These are phyloP conservation scores for Lagocephalus sceleratus DNA, from an alignment of 2,797 vertebrate genomes.

Conservation along the genomic window DNA sequence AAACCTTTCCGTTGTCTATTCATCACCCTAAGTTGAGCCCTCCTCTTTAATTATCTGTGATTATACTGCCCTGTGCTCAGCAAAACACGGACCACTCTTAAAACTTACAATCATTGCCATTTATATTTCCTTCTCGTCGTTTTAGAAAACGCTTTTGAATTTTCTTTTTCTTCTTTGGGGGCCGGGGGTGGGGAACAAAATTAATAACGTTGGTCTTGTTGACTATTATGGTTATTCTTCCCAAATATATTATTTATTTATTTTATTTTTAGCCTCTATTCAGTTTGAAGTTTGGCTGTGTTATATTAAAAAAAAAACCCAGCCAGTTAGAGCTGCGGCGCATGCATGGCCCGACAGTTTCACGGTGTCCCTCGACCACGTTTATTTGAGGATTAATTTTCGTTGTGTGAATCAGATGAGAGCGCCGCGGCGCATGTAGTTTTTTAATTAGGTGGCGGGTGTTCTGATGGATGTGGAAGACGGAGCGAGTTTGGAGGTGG, in stretches of 20 bases:
- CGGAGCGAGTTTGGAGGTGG: neutral
- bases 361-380: constrained; percentile 82
- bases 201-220: too few relatives aligned
- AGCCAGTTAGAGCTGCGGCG: neutral
- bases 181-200: too few relatives aligned
- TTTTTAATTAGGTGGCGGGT: constrained; percentile 95
- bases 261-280: neutral
- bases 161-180: too few relatives aligned
- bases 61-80: too few relatives aligned
- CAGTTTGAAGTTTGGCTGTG: too few relatives aligned
- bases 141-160: too few relatives aligned
- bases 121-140: neutral
- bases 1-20: neutral
- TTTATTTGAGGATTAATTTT: constrained; percentile 97
- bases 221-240: too few relatives aligned
- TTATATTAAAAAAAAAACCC: too few relatives aligned
- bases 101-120: neutral
- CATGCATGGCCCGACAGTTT: constrained; percentile 24
- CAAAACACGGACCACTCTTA: too few relatives aligned
- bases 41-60: too few relatives aligned
- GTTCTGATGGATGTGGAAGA: constrained; percentile 79
- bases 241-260: too few relatives aligned
- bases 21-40: too few relatives aligned
- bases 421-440: constrained; percentile 91
- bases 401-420: constrained; percentile 93